Conservation (phyloP, 2,888 invertebrate genomes). For the Notodonta ziczac region DNA sequence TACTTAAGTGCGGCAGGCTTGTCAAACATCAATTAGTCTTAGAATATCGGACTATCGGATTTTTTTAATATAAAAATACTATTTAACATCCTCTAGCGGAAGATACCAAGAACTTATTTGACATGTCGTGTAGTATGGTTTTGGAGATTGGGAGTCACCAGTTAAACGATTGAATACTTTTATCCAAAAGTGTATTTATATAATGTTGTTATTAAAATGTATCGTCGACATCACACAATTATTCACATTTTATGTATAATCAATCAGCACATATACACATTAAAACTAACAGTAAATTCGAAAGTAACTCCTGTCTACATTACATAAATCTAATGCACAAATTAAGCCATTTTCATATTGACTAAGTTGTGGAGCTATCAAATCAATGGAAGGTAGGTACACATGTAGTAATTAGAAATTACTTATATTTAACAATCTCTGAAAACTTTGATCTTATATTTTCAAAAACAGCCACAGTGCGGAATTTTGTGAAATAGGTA, state of each 20-base stretch:
- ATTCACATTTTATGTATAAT: slow-evolving; percentile 69
- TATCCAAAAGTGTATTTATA: slow-evolving; percentile 81
- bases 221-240: slow-evolving; percentile 79
- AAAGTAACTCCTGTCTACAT: slow-evolving; percentile 57
- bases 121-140: no score
- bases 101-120: no score
- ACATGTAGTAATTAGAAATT: neutral
- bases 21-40: no score
- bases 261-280: slow-evolving; percentile 62
- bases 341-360: slow-evolving; percentile 10
- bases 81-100: no score
- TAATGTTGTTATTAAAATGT: slow-evolving; percentile 71
- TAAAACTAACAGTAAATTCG: slow-evolving; percentile 77
- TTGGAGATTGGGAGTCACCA: neutral
- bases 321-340: slow-evolving; percentile 7
- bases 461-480: neutral
- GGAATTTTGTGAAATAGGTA: neutral
- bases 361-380: neutral
- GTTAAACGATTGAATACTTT: slow-evolving; percentile 52
- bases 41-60: no score
- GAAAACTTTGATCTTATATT: neutral
- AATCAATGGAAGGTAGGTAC: neutral
- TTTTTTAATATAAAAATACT: no score
- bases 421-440: neutral
- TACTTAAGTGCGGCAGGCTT: no score